Conservation (phyloP, 2,113 vertebrate genomes). For the Vombatus ursinus region DNA sequence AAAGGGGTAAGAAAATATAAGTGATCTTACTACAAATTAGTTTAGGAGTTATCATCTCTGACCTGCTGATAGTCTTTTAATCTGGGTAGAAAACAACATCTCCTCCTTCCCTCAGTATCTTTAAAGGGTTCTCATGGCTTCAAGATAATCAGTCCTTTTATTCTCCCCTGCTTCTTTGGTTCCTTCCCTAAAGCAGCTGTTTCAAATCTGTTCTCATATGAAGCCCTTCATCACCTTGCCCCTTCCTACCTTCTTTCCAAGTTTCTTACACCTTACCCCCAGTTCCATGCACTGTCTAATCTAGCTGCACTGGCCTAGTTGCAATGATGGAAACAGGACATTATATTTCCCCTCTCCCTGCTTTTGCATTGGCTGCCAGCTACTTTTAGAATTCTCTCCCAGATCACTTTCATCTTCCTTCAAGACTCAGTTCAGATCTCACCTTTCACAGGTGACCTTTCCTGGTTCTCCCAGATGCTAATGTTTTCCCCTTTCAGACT, state of each 20-base stretch:
- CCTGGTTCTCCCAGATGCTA: neutral
- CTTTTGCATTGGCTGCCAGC: neutral
- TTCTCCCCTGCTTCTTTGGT: neutral
- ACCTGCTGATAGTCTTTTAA: neutral
- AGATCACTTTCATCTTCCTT: neutral
- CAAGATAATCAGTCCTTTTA: neutral
- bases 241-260: neutral
- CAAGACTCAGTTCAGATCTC: neutral
- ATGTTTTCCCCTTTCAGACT: neutral
- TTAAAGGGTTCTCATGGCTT: neutral
- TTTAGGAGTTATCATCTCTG: neutral
- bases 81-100: neutral
- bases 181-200: neutral
- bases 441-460: neutral
- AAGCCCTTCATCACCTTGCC: neutral
- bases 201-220: neutral
- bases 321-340: neutral
- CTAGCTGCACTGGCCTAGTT: neutral
- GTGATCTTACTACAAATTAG: neutral
- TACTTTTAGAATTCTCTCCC: neutral
- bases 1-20: neutral
- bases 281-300: neutral
- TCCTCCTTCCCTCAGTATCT: neutral
- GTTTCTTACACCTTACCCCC: neutral
- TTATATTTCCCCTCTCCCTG: neutral